A percentile compares a stretch with the other conserved stretches of the same genome.
Evolutionary conservation across 2,113 vertebrate species (phyloP).

Genomic region (Lasiurus cinereus): DNA sequence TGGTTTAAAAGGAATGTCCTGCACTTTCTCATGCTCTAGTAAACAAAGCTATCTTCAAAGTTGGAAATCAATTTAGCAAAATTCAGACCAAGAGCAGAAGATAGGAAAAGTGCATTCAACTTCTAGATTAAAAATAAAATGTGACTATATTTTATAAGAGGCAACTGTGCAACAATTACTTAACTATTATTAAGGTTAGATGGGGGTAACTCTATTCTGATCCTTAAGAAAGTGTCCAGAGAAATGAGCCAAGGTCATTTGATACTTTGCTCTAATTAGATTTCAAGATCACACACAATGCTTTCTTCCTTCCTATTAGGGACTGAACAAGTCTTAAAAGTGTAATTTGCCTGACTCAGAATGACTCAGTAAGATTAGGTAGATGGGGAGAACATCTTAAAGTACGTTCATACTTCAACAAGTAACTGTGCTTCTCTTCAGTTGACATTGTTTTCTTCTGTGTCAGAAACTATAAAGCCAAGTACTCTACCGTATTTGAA

Average conservation of each 20-base stretch:
- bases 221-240: background rate
- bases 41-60: background rate
- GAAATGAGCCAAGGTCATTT: background rate
- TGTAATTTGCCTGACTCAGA: background rate
- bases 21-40: background rate
- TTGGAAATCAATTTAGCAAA: constrained; percentile 40
- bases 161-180: background rate
- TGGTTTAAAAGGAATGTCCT: background rate
- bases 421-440: background rate
- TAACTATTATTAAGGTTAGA: background rate
- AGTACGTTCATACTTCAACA: background rate
- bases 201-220: background rate
- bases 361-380: background rate
- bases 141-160: background rate
- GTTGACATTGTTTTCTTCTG: background rate
- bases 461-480: background rate
- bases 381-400: background rate
- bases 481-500: background rate
- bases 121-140: constrained; percentile 23
- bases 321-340: constrained; percentile 5
- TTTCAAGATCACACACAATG: background rate
- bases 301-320: background rate
- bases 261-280: constrained; percentile 8
- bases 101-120: background rate
- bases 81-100: background rate